Evolutionary conservation across 2,888 invertebrate genomes (phyloP), one percentile per base, ranked within the genome.

Genomic region (Lepidonotus clava): DNA sequence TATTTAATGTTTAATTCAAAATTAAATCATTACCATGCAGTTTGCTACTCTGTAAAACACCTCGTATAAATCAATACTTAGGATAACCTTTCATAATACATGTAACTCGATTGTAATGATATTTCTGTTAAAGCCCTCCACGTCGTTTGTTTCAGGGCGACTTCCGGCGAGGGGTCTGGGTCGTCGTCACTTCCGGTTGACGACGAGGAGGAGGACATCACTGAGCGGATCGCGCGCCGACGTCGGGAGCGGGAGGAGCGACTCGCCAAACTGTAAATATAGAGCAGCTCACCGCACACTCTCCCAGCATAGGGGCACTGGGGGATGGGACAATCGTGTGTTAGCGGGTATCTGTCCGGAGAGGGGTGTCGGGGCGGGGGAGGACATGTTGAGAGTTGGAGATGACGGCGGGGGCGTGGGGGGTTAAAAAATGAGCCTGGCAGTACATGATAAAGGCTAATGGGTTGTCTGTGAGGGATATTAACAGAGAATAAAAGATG

Each of bases 251-350:
- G 80, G 1, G 28, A 80, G 80, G 80, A 80, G 51, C 80, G 80
- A 41, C 28, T 80, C 4, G 80, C 80, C 28, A 80, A 80, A 51
- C 80, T 80, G 80, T 80, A 80, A 80, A 80, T 80, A 80, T 51
- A 21, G n/a, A n/a, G n/a, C n/a, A n/a, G n/a, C n/a, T n/a, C n/a
- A n/a, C n/a, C n/a, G 5, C 36, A 36, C 71, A 0, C 18, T 46
- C 46, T 46, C 46, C 46, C 18, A 46, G 8, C 46, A 46, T 46
- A 46, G 46, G 8, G 8, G 8, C 18, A 46, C 8, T 46, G 46
- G 46, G 46, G 46, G 46, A 46, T 11, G 46, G 46, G 46, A 8
- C 8, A 8, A 46, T 11, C 18, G 46, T 46, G 46, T 11, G 46
- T 46, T 8, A 18, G 46, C 46, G 46, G 46, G 46, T 46, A 11